phyloP scores from a whole-genome alignment of 2,113 vertebrate genomes.

The Patagioenas fasciata region DNA sequence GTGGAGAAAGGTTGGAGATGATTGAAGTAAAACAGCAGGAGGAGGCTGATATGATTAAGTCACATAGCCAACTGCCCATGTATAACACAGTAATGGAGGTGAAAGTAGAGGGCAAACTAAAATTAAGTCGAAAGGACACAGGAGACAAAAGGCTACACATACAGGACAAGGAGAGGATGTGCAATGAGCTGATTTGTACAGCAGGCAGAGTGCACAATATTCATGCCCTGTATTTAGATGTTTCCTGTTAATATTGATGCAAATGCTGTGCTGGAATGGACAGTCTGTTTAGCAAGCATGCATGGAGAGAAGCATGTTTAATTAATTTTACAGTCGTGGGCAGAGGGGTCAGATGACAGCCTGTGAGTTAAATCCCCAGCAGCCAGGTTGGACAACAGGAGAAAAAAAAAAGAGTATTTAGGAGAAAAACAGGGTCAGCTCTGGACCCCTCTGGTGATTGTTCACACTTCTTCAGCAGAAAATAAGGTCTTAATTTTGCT shows the following conservation, averaged over 20 bases:
- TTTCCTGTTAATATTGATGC: neutral
- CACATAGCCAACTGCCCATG: conserved; percentile 53
- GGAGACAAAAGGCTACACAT: conserved; percentile 16
- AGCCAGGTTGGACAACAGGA: neutral
- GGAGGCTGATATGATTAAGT: conserved; percentile 30
- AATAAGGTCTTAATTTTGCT: neutral
- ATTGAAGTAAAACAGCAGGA: conserved; percentile 61
- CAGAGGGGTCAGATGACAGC: conserved; percentile 26
- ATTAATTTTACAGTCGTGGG: neutral
- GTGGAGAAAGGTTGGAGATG: conserved; percentile 54
- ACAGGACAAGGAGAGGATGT: neutral
- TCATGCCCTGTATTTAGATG: neutral
- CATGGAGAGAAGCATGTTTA: conserved; percentile 1
- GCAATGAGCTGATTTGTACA: neutral
- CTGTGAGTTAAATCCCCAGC: neutral
- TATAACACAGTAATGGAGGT: conserved; percentile 38
- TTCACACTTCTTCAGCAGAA: neutral
- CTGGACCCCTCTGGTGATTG: neutral
- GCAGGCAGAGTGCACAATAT: neutral
- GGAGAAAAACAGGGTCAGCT: neutral
- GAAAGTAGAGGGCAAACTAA: conserved; percentile 54
- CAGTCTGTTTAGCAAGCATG: neutral
- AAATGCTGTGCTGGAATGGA: neutral
- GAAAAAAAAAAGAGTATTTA: neutral
- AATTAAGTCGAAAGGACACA: conserved; percentile 48